These are phyloP conservation scores for Bolborhynchus lineola DNA, from an alignment of 2,113 vertebrate species.

Conservation along the genomic window DNA sequence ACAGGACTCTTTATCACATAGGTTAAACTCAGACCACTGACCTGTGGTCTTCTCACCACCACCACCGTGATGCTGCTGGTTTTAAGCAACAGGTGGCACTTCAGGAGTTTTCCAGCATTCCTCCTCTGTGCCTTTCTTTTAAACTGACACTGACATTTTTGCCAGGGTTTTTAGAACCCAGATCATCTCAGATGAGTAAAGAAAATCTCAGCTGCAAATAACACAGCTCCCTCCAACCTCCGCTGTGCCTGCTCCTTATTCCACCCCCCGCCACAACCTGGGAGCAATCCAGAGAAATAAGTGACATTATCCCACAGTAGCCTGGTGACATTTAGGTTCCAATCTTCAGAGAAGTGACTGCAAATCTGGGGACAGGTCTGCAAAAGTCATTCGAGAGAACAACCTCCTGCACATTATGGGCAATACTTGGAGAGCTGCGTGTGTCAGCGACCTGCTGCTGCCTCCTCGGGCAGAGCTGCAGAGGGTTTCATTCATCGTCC, in stretches of 20 bases:
- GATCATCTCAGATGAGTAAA: background rate
- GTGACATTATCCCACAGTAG: constrained; percentile 21
- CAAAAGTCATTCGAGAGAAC: constrained; percentile 23
- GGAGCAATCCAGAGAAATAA: constrained; percentile 30
- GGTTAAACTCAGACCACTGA: background rate
- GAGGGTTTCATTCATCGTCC: background rate
- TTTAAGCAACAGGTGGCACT: background rate
- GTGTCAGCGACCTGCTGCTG: constrained; percentile 2
- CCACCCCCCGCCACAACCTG: background rate
- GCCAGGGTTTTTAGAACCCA: background rate
- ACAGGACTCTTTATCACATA: fast-evolving
- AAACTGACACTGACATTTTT: background rate
- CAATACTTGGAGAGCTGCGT: fast-evolving
- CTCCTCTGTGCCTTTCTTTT: background rate
- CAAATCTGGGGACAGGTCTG: background rate
- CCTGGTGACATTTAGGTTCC: background rate
- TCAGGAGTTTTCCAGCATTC: background rate
- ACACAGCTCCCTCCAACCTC: background rate
- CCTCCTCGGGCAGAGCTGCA: background rate
- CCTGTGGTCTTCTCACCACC: background rate
- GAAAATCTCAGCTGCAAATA: background rate
- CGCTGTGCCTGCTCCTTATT: background rate
- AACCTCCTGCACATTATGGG: background rate
- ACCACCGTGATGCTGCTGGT: background rate
- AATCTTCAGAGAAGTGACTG: constrained; percentile 5